Conservation (phyloP, 2,797 vertebrate genomes). For the Sylvia borin region DNA sequence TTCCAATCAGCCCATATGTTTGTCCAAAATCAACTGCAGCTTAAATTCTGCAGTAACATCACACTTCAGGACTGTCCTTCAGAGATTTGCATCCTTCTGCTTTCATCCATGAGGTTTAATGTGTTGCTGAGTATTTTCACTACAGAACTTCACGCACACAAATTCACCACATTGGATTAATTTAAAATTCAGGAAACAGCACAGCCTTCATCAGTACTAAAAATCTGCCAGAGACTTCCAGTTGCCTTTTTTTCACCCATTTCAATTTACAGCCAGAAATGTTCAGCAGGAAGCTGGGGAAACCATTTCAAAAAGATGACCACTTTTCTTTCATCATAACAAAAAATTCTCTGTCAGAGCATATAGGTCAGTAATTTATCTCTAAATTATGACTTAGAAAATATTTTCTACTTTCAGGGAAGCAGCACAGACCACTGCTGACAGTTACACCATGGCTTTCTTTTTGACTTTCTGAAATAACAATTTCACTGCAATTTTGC, state of each 20-base stretch:
- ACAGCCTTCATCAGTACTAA: neutral
- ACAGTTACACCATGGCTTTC: neutral
- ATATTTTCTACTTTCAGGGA: conserved; percentile 11
- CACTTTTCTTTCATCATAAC: conserved; percentile 22
- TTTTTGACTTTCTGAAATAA: neutral
- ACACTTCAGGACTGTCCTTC: neutral
- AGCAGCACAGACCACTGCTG: neutral
- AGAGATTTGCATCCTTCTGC: neutral
- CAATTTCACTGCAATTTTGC: neutral
- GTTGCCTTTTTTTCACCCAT: neutral
- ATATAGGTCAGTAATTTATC: neutral
- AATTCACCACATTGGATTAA: neutral
- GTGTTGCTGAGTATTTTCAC: neutral
- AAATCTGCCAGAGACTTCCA: neutral
- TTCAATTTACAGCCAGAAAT: conserved; percentile 43
- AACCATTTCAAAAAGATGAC: neutral
- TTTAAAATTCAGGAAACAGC: neutral
- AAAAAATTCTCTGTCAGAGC: conserved; percentile 15
- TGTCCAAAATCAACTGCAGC: neutral
- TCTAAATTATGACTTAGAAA: neutral
- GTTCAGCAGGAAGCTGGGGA: neutral
- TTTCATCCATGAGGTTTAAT: neutral
- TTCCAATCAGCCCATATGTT: neutral
- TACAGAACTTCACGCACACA: neutral
- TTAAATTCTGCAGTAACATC: neutral